Percentiles rank a stretch among this genome's conserved stretches.
Evolutionary conservation across 2,797 vertebrate species (phyloP).

Genomic region (Rhinophrynus dorsalis): DNA sequence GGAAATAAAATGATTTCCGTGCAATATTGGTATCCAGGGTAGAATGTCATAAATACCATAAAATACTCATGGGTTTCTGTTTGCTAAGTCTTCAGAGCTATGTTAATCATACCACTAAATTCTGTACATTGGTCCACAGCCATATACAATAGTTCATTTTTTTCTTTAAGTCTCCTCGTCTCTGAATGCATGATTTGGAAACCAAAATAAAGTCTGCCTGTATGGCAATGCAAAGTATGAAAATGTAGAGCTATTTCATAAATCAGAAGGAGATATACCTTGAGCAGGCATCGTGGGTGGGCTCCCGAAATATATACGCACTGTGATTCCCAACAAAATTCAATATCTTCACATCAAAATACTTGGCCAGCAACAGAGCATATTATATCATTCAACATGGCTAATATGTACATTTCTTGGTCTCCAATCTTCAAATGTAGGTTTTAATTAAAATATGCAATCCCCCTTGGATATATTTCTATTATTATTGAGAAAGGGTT

Average conservation of each 20-base stretch:
- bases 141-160: conserved; percentile 24
- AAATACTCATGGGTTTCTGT: conserved; percentile 5
- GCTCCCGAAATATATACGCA: not conserved
- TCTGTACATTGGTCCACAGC: conserved; percentile 11
- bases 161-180: conserved; percentile 11
- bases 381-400: not conserved
- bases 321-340: not conserved
- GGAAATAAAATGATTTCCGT: not conserved
- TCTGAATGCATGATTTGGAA: conserved; percentile 11
- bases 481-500: not conserved
- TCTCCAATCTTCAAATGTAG: not conserved
- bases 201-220: conserved; percentile 22
- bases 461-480: not conserved
- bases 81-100: conserved; percentile 11
- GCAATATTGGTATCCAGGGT: conserved; percentile 16
- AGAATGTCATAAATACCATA: not conserved
- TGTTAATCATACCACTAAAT: conserved; percentile 21
- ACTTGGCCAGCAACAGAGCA: too few species aligned
- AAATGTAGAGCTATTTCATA: conserved; percentile 31
- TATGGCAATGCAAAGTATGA: conserved; percentile 17
- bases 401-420: not conserved
- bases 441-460: not conserved
- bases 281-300: conserved; percentile 24
- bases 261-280: conserved; percentile 16
- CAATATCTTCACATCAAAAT: too few species aligned